Percentiles rank a stretch among this genome's conserved stretches.
Evolutionary conservation across 2,888 invertebrate genomes (phyloP).

Genomic region (Tanytarsus gracilentus): DNA sequence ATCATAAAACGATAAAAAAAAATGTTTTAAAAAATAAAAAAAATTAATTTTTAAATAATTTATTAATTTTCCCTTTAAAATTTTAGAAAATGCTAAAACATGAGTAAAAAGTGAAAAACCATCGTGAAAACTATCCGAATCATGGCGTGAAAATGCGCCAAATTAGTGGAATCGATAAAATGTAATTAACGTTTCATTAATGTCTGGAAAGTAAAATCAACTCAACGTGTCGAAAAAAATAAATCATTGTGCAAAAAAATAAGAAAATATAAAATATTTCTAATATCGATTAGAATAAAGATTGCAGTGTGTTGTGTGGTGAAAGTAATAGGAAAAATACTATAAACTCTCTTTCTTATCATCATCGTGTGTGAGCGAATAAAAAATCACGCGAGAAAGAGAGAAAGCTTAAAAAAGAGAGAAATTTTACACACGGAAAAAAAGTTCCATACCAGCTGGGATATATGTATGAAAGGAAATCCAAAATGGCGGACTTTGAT

Average conservation of each 20-base stretch:
- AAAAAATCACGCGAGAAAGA: not conserved
- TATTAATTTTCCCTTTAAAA: no score
- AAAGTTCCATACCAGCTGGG: not conserved
- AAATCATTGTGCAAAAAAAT: not conserved
- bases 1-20: not conserved
- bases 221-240: not conserved
- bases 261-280: no score
- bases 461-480: conserved; percentile 7
- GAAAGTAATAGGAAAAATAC: not conserved
- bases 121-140: no score
- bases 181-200: conserved; percentile 10
- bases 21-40: not conserved
- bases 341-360: not conserved
- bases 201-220: not conserved
- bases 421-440: conserved; percentile 9
- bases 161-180: conserved; percentile 7
- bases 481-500: conserved; percentile 28
- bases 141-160: not conserved
- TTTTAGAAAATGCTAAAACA: no score
- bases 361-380: not conserved
- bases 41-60: no score
- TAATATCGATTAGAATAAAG: no score
- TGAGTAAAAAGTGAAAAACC: no score
- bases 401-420: not conserved
- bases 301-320: no score